Evolutionary conservation across 2,888 invertebrate species (phyloP).

Genomic region (Pseudococcus jackbeardsleyi): DNA sequence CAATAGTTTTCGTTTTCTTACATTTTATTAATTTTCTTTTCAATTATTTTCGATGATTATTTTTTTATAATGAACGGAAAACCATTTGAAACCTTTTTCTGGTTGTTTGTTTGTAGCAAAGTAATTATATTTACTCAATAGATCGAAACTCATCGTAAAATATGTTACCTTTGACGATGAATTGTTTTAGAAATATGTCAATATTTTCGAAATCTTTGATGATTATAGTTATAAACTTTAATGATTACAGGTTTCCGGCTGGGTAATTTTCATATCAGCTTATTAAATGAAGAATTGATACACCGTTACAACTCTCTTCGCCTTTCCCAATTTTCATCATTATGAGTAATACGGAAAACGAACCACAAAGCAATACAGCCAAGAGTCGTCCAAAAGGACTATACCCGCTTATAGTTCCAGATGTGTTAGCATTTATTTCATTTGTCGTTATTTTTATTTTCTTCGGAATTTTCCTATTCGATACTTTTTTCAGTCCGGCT

Average conservation of each 20-base stretch:
- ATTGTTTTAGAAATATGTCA: background rate
- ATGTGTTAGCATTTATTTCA: constrained; percentile 50
- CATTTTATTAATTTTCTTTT: background rate
- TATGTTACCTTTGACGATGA: constrained; percentile 8
- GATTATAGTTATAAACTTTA: background rate
- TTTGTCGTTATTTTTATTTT: background rate
- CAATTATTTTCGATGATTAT: background rate
- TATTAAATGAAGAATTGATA: constrained; percentile 23
- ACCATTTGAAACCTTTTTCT: background rate
- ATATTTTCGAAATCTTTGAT: background rate
- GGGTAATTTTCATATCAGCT: constrained; percentile 3
- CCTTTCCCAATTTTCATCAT: background rate
- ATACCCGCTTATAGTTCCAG: constrained; percentile 60
- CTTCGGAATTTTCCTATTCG: too few species aligned
- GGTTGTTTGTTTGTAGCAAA: background rate
- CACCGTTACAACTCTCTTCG: background rate
- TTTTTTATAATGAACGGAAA: background rate
- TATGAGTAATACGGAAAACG: constrained; percentile 49
- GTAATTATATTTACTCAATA: background rate
- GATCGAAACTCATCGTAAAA: background rate
- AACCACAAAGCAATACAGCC: background rate
- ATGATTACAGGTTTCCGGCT: background rate
- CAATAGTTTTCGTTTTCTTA: background rate
- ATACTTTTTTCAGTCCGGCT: background rate
- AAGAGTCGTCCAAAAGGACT: constrained; percentile 56